Base-by-base conservation (phyloP, 2,113 vertebrate species). In the Neomonachus schauinslandi region DNA sequence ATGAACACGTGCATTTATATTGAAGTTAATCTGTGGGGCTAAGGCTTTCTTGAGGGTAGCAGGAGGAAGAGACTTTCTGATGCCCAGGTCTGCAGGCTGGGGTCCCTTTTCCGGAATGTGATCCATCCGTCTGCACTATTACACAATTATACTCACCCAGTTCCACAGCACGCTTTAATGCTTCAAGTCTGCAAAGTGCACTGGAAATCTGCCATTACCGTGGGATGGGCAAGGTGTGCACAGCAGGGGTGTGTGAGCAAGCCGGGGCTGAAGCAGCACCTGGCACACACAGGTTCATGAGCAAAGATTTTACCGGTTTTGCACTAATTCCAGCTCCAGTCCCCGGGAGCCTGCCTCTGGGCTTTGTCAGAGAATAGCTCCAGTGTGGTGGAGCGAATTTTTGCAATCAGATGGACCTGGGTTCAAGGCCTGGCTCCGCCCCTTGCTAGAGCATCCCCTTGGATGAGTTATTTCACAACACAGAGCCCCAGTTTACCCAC, bases 111-210 rank as follows among this genome's bases (percentile, higher is more conserved):
- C 10, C 0, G 3, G 80, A 69, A 36, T 76, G 18, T 22, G 79
- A 74, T 5, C 11, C 21, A 0, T 24, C 18, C 15, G 1, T 57
- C 16, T 3, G 4, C 53, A 24, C 11, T 7, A 7, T 7, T 12
- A 39, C 31, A 5, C 12, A 28, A 22, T 2, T 16, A 36, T 1
- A 11, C 39, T 2, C 81, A 22, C 12, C 4, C 7, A 5, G 14
- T 19, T 53, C 39, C 67, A 15, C 46, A 6, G 49, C 26, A 21
- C 0, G 21, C 24, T 24, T 24, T n/a, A 28, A 85, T 59, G 72
- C 49, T 63, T 2, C 24, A 36, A 13, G 26, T 36, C 80, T 91
- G 69, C n/a, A 53, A 46, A 69, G 39, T 0, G 7, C 2, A 0
- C 67, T 26, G 14, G 31, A 55, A 13, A 2, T 33, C 59, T 46